Conservation (phyloP, 2,113 vertebrate genomes). For the Erinaceus europaeus region DNA sequence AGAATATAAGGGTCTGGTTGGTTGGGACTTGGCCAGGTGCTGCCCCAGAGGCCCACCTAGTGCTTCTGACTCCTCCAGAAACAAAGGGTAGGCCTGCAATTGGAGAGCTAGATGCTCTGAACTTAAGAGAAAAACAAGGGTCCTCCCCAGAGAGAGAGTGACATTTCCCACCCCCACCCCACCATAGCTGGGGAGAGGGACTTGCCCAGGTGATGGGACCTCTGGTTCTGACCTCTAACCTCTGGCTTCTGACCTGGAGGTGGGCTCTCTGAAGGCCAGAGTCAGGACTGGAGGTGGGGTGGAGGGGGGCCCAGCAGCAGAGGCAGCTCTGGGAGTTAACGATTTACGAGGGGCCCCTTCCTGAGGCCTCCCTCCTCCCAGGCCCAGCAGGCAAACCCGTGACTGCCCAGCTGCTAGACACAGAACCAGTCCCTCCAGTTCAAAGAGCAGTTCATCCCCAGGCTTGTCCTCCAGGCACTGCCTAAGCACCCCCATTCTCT, state of each 20-base stretch:
- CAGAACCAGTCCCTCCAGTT: slow-evolving; percentile 78
- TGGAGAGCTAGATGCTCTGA: slow-evolving; percentile 1
- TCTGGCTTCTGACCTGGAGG: slow-evolving; percentile 21
- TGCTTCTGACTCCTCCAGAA: slow-evolving; percentile 3
- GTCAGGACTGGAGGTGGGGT: slow-evolving; percentile 29
- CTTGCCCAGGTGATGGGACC: slow-evolving; percentile 46
- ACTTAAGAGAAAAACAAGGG: not conserved
- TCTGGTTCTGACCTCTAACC: slow-evolving; percentile 51
- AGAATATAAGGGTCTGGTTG: not conserved
- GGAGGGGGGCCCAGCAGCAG: not conserved
- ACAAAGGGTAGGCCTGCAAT: slow-evolving; percentile 35
- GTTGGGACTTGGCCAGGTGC: not conserved
- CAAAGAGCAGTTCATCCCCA: slow-evolving; percentile 69
- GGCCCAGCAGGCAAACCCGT: slow-evolving; percentile 64
- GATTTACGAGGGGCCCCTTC: slow-evolving; percentile 74
- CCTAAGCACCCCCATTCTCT: slow-evolving; percentile 29
- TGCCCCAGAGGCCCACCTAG: slow-evolving; percentile 20
- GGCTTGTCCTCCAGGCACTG: slow-evolving; percentile 43
- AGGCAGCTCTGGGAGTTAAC: slow-evolving; percentile 67
- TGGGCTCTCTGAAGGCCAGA: slow-evolving; percentile 19
- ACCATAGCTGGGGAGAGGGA: not conserved
- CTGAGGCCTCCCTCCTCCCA: slow-evolving; percentile 63
- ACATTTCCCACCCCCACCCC: not conserved
- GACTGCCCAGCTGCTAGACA: slow-evolving; percentile 67
- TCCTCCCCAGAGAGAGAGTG: not conserved